Evolutionary conservation across 2,113 vertebrate species (phyloP), one percentile per base, ranked within the genome.

Genomic region (Paralichthys olivaceus): DNA sequence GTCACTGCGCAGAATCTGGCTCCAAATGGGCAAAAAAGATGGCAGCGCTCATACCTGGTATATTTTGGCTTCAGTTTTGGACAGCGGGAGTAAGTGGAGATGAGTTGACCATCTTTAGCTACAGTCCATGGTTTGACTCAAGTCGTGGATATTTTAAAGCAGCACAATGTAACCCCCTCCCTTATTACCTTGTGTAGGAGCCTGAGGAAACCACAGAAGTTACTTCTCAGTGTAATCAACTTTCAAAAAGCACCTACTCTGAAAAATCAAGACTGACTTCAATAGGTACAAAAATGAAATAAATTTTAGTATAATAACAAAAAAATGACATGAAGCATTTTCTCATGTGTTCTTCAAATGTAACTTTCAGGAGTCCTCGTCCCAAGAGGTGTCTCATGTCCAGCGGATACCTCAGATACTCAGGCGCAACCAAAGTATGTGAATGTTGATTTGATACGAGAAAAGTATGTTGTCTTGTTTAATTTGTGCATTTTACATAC

Each of bases 381-480:
- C 5, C 63, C 34, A 4, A 51, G 37, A 32, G 43, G 28, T 28
- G 28, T 28, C 28, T 5, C 28, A 28, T 28, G 4, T 28, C 59
- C 60, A 60, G 6, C 15, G 14, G 59, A 72, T 7, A 1, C 3
- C 13, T 61, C 74, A 22, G 29, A 57, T 53, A 6, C 37, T 23
- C 55, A 67, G 55, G 20, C 22, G n/a, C 32, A 62, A 7, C 63
- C 23, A 55, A 62, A 62, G 0, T 8, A 72, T 56, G 26, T 23
- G 13, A 72, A 75, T 8, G 13, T 40, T 13, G 32, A 77, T 9
- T 13, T 80, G 5, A 69, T 72, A 26, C 75, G 11, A 11, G 51
- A 85, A 66, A 83, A 78, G 86, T 83, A 72, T 37, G 83, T 70
- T 25, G 28, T 28, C 4, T 28, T 28, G 28, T 28, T n/a, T n/a